Evolutionary conservation across 2,797 vertebrate species (phyloP), one percentile per base, ranked within the genome.

Genomic region (Eulemur coronatus): DNA sequence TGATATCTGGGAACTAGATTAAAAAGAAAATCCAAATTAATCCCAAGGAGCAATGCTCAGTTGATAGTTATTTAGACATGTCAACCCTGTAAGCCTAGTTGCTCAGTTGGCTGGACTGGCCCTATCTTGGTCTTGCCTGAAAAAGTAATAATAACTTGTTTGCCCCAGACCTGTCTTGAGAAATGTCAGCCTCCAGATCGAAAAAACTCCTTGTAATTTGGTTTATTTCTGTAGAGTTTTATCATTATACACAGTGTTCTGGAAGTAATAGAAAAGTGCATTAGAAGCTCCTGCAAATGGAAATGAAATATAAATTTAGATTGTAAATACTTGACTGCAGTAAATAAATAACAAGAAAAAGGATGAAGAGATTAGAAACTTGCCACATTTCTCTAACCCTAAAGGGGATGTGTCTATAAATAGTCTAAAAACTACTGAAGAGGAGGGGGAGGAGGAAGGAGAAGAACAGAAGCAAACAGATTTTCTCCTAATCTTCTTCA

Each of bases 11-110:
- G 92, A 94, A 95, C 73, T 96, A 98, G 95, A 97, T 96, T 98
- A 96, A 97, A 97, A 93, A 97, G 90, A 65, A 98, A 98, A 98
- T 94, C 97, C 97, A 98, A 96, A 98, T 97, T 90, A 97, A 98
- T 96, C 97, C 97, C 90, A 75, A 95, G 80, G 89, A 96, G 85
- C 78, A 87, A 93, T 63, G 80, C 41, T 96, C 79, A 57, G 63
- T 43, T 94, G 96, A 84, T 82, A 61, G 95, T 90, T 93, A 78
- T 89, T 92, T 61, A 92, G 94, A 96, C 78, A 72, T 26, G 0
- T 92, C 94, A 93, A 46, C 48, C 35, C 50, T 8, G 11, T 17
- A 75, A 90, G 91, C 61, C 70, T 15, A 3, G 24, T 43, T 87
- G 84, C 72, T 89, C 38, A 4, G 72, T 46, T 96, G 80, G n/a